Evolutionary conservation across 2,888 invertebrate genomes (phyloP), one percentile per base, ranked within the genome.

Genomic region (Myopa tessellatipennis): DNA sequence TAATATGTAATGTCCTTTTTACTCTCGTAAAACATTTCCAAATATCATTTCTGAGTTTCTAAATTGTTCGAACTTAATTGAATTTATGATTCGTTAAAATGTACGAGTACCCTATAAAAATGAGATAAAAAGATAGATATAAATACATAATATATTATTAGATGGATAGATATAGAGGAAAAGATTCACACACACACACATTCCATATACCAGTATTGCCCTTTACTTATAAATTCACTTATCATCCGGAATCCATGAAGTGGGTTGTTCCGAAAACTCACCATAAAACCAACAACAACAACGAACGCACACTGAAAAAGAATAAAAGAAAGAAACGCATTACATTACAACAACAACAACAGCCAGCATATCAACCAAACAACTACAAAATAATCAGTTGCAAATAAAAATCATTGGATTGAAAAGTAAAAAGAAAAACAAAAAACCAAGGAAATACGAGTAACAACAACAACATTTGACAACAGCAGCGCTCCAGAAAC

Each of bases 301-400:
- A 40, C 16, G 26, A n/a, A 10, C 58, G 8, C 61, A 6, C 61
- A 18, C 50, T 26, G 50, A 12, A 67, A 10, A n/a, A 16, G 40
- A 45, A 16, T 18, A 7, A 69, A 10, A 45, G n/a, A 40, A 45
- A 69, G 40, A n/a, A n/a, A 36, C 2, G 1, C 18, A 61, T 45
- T 58, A 7, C 61, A 36, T 40, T 26, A 26, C 26, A 26, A 55
- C 58, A 45, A 60, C 58, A 18, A 45, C 67, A 58, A 38, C 74
- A 16, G 18, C 10, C 52, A 26, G 26, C 55, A 69, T 75, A 75
- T 75, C 75, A 69, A 26, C 26, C 26, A 26, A 26, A 26, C 1
- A 60, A 75, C 45, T 45, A 75, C 75, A 69, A 69, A 45, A 69
- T 60, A 58, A 75, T 75, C 75, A 69, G 68, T 69, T 55, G 69